These are phyloP conservation scores for Napeogenes sylphis DNA, from an alignment of 2,888 invertebrate species.

Conservation along the genomic window DNA sequence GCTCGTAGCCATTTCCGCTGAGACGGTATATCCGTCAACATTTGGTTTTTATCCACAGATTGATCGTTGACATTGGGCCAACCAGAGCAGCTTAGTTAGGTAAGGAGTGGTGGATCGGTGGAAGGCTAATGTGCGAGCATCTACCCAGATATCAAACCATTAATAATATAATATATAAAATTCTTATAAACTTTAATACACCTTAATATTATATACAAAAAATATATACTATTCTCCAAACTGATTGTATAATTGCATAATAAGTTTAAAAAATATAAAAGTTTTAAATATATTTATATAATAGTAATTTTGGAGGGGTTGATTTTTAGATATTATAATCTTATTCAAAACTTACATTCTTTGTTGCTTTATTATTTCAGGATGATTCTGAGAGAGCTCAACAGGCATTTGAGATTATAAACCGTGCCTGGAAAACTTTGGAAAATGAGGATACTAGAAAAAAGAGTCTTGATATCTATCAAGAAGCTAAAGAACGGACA, in stretches of 20 bases:
- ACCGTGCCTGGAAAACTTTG: constrained; percentile 95
- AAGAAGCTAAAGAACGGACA: constrained; percentile 96
- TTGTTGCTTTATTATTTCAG: constrained; percentile 64
- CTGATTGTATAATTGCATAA: too few species aligned
- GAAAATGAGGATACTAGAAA: constrained; percentile 96
- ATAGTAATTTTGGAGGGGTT: too few species aligned
- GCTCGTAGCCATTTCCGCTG: constrained; percentile 47
- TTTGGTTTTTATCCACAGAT: constrained; percentile 77
- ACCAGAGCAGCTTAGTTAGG: constrained; percentile 54
- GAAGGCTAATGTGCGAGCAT: constrained; percentile 32
- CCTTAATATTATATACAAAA: too few species aligned
- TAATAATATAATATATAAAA: background rate
- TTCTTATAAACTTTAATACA: background rate
- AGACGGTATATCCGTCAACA: constrained; percentile 75
- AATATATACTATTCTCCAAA: too few species aligned
- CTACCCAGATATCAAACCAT: constrained; percentile 14
- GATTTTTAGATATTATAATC: background rate
- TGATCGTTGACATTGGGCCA: constrained; percentile 52
- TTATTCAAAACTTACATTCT: background rate
- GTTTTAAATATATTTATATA: too few species aligned
- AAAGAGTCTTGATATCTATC: constrained; percentile 96
- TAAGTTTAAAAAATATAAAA: too few species aligned
- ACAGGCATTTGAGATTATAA: constrained; percentile 93
- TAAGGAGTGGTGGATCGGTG: constrained; percentile 49
- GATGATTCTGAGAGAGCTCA: constrained; percentile 97